phyloP scores from a whole-genome alignment of 2,888 invertebrate species.

The Euzophera pinguis region DNA sequence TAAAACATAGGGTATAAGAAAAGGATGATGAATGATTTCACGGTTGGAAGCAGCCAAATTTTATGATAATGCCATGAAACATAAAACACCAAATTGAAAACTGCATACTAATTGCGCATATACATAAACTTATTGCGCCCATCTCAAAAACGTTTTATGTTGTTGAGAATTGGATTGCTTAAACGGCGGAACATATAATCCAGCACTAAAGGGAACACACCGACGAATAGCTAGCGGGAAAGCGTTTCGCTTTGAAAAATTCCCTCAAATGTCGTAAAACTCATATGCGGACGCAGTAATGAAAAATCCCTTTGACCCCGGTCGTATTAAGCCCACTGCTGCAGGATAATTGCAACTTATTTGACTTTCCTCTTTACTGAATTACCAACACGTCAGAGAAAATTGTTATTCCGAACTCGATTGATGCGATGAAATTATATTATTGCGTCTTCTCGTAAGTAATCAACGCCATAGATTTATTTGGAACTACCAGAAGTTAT shows the following conservation, averaged over 20 bases:
- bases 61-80: no score
- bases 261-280: constrained; percentile 68
- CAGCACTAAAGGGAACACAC: not conserved
- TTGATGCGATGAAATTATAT: not conserved
- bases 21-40: no score
- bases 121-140: no score
- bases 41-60: no score
- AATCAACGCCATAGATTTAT: no score
- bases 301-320: constrained; percentile 43
- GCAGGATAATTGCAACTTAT: constrained; percentile 44
- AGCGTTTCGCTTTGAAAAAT: constrained; percentile 69
- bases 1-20: no score
- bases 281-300: constrained; percentile 53
- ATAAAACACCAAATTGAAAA: no score
- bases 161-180: no score
- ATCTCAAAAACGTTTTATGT: no score
- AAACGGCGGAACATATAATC: not conserved
- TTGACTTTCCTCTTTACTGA: constrained; percentile 19
- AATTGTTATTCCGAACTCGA: not conserved
- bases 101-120: no score
- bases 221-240: constrained; percentile 39
- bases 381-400: not conserved
- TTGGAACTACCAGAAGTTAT: no score
- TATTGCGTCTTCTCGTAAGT: no score
- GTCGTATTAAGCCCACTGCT: constrained; percentile 43